Percentiles rank a stretch among this genome's conserved stretches.
phyloP scores from a whole-genome alignment of 2,113 vertebrate species.

The Gambusia affinis region DNA sequence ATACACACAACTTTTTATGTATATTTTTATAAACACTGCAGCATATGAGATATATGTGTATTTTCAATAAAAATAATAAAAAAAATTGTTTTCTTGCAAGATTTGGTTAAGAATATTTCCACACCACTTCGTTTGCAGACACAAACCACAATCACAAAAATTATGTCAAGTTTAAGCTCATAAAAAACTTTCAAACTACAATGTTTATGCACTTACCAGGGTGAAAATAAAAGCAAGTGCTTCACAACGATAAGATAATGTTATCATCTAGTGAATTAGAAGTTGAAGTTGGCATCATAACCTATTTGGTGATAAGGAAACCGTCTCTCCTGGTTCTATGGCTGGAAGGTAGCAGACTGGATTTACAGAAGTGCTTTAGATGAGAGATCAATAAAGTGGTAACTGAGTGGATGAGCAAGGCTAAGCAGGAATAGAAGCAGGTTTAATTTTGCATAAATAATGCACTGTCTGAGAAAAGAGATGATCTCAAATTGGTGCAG shows the following conservation, averaged over 20 bases:
- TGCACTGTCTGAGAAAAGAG: constrained; percentile 54
- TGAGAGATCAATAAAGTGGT: constrained; percentile 76
- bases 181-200: neutral
- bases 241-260: constrained; percentile 25
- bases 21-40: no score
- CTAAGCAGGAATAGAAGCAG: constrained; percentile 71
- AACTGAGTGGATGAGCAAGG: constrained; percentile 70
- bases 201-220: neutral
- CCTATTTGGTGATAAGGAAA: constrained; percentile 59
- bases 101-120: neutral
- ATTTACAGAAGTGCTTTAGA: constrained; percentile 74
- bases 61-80: no score
- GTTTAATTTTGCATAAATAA: constrained; percentile 83
- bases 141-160: no score
- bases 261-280: constrained; percentile 23
- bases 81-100: neutral
- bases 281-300: constrained; percentile 32
- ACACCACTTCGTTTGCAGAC: neutral
- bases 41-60: no score
- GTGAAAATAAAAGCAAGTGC: constrained; percentile 15
- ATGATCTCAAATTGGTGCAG: constrained; percentile 19
- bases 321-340: constrained; percentile 48
- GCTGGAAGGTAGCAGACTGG: constrained; percentile 44
- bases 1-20: no score
- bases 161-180: neutral